A percentile compares a stretch with the other conserved stretches of the same genome.
Evolutionary conservation across 2,113 vertebrate genomes (phyloP).

Genomic region (Caracal caracal): DNA sequence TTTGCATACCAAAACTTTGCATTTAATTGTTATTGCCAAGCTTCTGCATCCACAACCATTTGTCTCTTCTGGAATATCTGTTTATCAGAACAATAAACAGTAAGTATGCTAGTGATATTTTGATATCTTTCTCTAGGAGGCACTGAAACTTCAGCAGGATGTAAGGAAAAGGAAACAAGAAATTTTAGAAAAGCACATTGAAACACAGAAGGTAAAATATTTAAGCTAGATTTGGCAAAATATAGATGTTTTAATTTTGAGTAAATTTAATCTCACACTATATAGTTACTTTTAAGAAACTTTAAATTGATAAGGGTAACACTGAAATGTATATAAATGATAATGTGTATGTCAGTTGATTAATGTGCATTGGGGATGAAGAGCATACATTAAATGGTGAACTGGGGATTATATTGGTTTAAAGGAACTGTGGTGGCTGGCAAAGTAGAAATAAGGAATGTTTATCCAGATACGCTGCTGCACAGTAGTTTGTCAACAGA

Average conservation of each 20-base stretch:
- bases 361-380: neutral
- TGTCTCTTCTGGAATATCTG: conserved; percentile 1
- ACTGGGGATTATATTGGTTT: neutral
- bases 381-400: neutral
- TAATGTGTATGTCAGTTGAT: neutral
- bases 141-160: conserved; percentile 95
- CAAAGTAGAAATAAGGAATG: conserved; percentile 29
- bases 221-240: conserved; percentile 21
- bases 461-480: neutral
- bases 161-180: conserved; percentile 98
- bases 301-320: conserved; percentile 22
- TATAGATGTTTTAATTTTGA: neutral
- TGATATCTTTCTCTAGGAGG: conserved; percentile 88
- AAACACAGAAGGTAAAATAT: conserved; percentile 95
- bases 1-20: conserved; percentile 4
- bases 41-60: neutral
- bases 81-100: neutral
- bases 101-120: conserved; percentile 66
- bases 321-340: neutral
- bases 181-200: conserved; percentile 98
- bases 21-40: conserved; percentile 20
- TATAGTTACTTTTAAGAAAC: neutral
- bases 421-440: neutral
- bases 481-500: neutral
- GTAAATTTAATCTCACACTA: neutral